A percentile compares a stretch with the other conserved stretches of the same genome.
phyloP scores from a whole-genome alignment of 2,113 vertebrate species.

The Orcinus orca region DNA sequence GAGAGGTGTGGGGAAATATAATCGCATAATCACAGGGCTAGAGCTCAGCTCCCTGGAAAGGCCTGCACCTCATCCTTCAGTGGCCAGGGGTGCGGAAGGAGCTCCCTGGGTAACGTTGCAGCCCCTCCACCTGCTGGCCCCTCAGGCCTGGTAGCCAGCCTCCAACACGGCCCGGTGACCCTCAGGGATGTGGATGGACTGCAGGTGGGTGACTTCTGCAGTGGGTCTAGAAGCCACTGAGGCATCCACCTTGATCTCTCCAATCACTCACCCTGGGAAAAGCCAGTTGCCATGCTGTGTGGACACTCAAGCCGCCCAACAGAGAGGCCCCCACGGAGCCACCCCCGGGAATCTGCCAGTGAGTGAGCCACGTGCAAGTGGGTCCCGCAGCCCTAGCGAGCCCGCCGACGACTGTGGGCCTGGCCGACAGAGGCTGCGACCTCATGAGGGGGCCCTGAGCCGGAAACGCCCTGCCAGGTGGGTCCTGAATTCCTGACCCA shows the following conservation, averaged over 20 bases:
- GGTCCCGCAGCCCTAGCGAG: too few relatives aligned
- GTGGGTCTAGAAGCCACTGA: not conserved
- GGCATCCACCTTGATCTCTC: not conserved
- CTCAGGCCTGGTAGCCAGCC: not conserved
- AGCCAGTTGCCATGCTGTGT: not conserved
- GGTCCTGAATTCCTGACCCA: not conserved
- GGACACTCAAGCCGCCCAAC: rapidly evolving
- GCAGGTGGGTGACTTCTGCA: too few relatives aligned
- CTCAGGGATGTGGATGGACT: not conserved
- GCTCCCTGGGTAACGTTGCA: not conserved
- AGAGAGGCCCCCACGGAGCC: not conserved
- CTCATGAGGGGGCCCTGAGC: not conserved
- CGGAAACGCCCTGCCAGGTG: not conserved
- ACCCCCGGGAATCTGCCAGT: too few relatives aligned
- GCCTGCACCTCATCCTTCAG: not conserved
- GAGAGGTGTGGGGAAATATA: not conserved
- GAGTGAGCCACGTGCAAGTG: not conserved
- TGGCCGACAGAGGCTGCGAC: not conserved
- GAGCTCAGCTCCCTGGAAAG: not conserved
- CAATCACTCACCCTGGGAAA: not conserved
- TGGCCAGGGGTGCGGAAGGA: not conserved
- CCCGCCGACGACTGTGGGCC: rapidly evolving
- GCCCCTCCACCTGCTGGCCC: too few relatives aligned
- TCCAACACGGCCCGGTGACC: not conserved
- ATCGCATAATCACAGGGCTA: not conserved